Conservation (phyloP, 2,797 vertebrate genomes). For the Chaetodon trifasciatus region DNA sequence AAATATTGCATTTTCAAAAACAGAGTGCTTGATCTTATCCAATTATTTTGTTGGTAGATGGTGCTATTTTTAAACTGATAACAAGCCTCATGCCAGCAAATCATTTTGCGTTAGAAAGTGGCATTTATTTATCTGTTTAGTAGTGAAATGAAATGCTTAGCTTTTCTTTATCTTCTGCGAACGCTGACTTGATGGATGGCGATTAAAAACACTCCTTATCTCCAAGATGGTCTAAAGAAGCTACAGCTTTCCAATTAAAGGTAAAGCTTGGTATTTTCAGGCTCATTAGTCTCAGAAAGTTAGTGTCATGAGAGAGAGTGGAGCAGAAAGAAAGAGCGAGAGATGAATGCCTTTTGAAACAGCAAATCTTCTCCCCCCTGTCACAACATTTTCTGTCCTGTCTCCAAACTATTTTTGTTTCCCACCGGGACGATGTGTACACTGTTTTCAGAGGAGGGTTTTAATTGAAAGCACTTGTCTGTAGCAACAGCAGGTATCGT, state of each 20-base stretch:
- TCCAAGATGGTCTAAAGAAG: conserved; percentile 8
- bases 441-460: conserved; percentile 2
- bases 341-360: conserved; percentile 50
- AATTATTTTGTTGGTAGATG: conserved; percentile 31
- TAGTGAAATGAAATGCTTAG: conserved; percentile 26
- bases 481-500: conserved; percentile 16
- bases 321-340: not conserved
- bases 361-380: not conserved
- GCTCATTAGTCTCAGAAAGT: conserved; percentile 50
- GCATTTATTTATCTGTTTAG: conserved; percentile 34
- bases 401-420: conserved; percentile 38
- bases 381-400: conserved; percentile 24
- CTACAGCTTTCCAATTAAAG: conserved; percentile 50
- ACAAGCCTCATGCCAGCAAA: conserved; percentile 11
- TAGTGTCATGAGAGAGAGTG: conserved; percentile 21
- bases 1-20: conserved; percentile 25
- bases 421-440: not conserved
- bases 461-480: conserved; percentile 46
- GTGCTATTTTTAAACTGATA: conserved; percentile 42
- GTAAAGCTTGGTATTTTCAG: conserved; percentile 31
- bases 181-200: conserved; percentile 30
- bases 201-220: conserved; percentile 5
- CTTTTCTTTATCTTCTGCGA: conserved; percentile 24
- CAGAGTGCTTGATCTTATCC: conserved; percentile 24
- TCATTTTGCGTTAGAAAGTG: not conserved